Percentiles rank a stretch among this genome's conserved stretches.
phyloP scores from a whole-genome alignment of 1,140 invertebrate genomes.

The Drosophila pectinifera region DNA sequence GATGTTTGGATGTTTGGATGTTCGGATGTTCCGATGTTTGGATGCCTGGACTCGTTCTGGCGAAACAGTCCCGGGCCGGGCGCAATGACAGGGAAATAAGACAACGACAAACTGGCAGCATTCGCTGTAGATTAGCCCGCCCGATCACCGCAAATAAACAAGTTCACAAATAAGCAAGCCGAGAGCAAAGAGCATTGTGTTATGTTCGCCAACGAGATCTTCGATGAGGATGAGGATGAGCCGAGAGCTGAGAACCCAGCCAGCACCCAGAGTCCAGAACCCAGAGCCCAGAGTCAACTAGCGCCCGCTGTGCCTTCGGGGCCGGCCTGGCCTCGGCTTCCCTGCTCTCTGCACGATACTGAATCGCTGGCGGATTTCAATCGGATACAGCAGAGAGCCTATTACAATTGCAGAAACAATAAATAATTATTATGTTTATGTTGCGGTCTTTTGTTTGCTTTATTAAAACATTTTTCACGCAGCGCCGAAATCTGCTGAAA shows the following conservation, averaged over 20 bases:
- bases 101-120: constrained; percentile 58
- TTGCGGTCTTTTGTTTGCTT: constrained; percentile 47
- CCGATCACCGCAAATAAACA: constrained; percentile 57
- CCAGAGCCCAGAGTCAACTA: constrained; percentile 41
- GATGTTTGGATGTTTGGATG: constrained; percentile 26
- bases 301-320: constrained; percentile 51
- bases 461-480: constrained; percentile 53
- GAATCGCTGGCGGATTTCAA: constrained; percentile 39
- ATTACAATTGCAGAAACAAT: constrained; percentile 54
- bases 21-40: constrained; percentile 23
- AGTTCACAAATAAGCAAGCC: constrained; percentile 59
- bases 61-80: constrained; percentile 21
- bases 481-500: constrained; percentile 19
- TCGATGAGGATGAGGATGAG: constrained; percentile 8
- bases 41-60: constrained; percentile 30
- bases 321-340: neutral
- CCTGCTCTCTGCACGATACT: constrained; percentile 52
- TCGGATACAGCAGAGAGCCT: constrained; percentile 30
- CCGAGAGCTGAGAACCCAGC: constrained; percentile 13
- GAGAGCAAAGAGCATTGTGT: constrained; percentile 45
- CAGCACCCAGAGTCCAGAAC: constrained; percentile 6
- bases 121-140: constrained; percentile 57
- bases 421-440: constrained; percentile 57
- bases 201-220: constrained; percentile 34
- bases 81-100: constrained; percentile 47